Conservation (phyloP, 2,113 vertebrate genomes). For the Coptodon rendalli region DNA sequence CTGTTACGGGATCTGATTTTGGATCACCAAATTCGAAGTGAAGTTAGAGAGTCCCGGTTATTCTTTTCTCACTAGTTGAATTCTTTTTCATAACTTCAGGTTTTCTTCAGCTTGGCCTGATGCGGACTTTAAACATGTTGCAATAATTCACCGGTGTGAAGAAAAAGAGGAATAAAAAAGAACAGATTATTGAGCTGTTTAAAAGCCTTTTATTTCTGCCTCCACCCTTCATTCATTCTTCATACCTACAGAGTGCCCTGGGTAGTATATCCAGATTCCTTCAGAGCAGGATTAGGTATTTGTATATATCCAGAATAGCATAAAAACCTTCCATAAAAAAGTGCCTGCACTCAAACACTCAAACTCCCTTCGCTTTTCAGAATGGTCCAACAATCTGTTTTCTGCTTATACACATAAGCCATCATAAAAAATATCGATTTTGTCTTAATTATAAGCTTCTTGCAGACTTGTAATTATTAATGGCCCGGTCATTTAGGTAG, state of each 20-base stretch:
- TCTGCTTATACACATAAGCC: not conserved
- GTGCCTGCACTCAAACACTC: not conserved
- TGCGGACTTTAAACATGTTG: not conserved
- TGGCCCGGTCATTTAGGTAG: not conserved
- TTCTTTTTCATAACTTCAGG: not conserved
- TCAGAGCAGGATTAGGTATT: not conserved
- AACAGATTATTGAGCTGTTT: not conserved
- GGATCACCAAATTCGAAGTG: rapidly evolving
- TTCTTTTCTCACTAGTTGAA: not conserved
- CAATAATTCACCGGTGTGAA: not conserved
- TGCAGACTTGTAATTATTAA: not conserved
- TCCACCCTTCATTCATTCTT: not conserved
- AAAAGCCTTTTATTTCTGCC: not conserved
- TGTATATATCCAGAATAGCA: not conserved
- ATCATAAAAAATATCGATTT: not conserved
- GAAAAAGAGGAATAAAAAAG: not conserved
- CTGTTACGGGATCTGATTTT: not conserved
- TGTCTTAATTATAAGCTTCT: not conserved
- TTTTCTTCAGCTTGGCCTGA: not conserved
- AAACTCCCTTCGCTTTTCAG: not conserved
- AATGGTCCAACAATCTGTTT: not conserved
- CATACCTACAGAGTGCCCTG: not conserved
- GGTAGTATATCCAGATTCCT: not conserved
- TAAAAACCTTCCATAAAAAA: not conserved
- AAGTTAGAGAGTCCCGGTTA: not conserved